These are phyloP conservation scores for Meda fulgida DNA, from an alignment of 2,797 vertebrate genomes.

Conservation along the genomic window DNA sequence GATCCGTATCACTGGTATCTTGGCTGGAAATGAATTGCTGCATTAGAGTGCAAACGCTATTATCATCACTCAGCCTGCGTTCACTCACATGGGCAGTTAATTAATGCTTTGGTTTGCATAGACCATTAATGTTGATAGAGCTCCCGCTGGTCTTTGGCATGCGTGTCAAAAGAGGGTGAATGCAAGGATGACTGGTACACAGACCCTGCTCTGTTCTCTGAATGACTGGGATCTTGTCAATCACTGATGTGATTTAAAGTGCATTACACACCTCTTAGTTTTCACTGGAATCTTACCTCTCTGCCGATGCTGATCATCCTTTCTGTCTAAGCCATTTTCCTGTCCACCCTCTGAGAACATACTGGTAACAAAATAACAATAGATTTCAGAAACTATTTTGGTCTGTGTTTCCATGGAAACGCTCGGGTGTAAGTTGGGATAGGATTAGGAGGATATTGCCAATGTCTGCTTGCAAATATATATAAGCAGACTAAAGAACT, in stretches of 20 bases:
- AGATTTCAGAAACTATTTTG: constrained; percentile 64
- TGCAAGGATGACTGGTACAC: constrained; percentile 3
- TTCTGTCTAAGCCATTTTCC: constrained; percentile 44
- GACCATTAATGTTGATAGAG: constrained; percentile 41
- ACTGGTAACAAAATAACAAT: constrained; percentile 58
- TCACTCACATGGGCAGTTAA: constrained; percentile 28
- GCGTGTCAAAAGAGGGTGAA: constrained; percentile 1
- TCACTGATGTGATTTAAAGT: constrained; percentile 31
- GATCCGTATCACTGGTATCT: constrained; percentile 40
- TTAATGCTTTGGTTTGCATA: constrained; percentile 46
- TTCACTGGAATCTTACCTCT: constrained; percentile 15
- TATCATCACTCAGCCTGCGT: constrained; percentile 39
- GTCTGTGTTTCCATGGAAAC: constrained; percentile 66
- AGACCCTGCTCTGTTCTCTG: constrained; percentile 9
- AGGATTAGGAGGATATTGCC: constrained; percentile 45
- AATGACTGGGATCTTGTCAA: constrained; percentile 17
- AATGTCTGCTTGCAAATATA: constrained; percentile 32
- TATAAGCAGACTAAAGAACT: constrained; percentile 14
- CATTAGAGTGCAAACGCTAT: constrained; percentile 38
- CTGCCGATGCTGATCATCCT: constrained; percentile 20
- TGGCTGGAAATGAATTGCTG: constrained; percentile 43
- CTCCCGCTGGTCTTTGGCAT: constrained; percentile 27
- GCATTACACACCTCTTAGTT: constrained; percentile 9
- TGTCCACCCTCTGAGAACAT: constrained; percentile 55
- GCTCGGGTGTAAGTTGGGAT: constrained; percentile 39